Base-by-base conservation (phyloP, 2,797 vertebrate genomes). In the Poeciliopsis infans region DNA sequence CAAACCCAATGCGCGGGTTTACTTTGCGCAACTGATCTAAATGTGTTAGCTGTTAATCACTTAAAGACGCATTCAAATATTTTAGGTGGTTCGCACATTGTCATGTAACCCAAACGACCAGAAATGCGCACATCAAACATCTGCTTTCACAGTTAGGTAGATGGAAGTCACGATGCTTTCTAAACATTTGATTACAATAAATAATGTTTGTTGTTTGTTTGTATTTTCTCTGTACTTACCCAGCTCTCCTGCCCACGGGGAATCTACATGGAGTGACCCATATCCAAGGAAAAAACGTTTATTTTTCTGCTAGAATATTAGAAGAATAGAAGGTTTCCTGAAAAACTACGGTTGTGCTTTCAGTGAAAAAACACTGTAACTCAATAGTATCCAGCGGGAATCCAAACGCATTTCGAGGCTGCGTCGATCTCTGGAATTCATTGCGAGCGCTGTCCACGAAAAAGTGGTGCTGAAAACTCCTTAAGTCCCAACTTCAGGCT, bases 391-490 rank as follows among this genome's bases (percentile, higher is more conserved):
- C 94, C 94, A 90, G 79, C 83, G 45, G 86, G 85, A 93, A 92
- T 89, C 91, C 87, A 79, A 82, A 71, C 77, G 84, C 82, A 83
- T 87, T 69, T 84, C 79, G 85, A 88, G 51, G 85, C 85, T 89
- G 86, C 82, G 87, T 84, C 91, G 86, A 85, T 85, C 78, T 81
- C 72, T 39, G 59, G 25, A 70, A 79, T 83, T 53, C 78, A 71
- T 68, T 18, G 77, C 79, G 88, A 90, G 92, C 92, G 93, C 93
- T 93, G 94, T 94, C 92, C 93, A 85, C 82, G 71, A 77, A 72
- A 88, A 94, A 95, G 95, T 95, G 93, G 85, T 87, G 85, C 88
- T 94, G 93, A 93, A 75, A 96, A 94, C 92, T 93, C 68, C 91
- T 92, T 66, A 86, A 88, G 89, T 91, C 90, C 78, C 87, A 94